Evolutionary conservation across 2,113 vertebrate genomes (phyloP).

Genomic region (Ameiurus melas): DNA sequence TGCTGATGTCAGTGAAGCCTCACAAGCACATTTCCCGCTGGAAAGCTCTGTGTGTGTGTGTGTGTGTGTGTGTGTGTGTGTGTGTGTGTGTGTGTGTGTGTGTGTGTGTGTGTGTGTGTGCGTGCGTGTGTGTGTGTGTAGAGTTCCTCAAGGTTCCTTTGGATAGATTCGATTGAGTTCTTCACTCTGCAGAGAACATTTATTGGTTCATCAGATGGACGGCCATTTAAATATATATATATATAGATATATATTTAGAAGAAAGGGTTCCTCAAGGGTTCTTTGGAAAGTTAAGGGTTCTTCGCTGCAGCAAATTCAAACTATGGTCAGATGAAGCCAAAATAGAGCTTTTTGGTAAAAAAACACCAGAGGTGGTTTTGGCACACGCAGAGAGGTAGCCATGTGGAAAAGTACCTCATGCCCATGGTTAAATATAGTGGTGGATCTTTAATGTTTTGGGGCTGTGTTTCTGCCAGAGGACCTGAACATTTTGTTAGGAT

Average conservation of each 20-base stretch:
- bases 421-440: no score
- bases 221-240: not conserved
- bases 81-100: not conserved
- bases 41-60: not conserved
- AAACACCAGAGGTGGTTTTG: no score
- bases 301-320: not conserved
- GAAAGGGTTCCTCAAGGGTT: not conserved
- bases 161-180: not conserved
- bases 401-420: no score
- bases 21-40: not conserved
- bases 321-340: no score
- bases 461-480: no score
- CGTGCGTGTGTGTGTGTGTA: not conserved
- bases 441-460: no score
- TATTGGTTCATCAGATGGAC: not conserved
- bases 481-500: no score
- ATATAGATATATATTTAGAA: not conserved
- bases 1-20: constrained; percentile 25
- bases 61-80: not conserved
- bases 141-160: not conserved
- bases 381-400: no score
- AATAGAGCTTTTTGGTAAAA: no score
- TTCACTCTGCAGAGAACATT: not conserved
- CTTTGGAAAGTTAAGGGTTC: not conserved
- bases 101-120: not conserved